These are phyloP conservation scores for Drosophila hamatofila DNA, from an alignment of 2,888 invertebrate genomes.

Conservation along the genomic window DNA sequence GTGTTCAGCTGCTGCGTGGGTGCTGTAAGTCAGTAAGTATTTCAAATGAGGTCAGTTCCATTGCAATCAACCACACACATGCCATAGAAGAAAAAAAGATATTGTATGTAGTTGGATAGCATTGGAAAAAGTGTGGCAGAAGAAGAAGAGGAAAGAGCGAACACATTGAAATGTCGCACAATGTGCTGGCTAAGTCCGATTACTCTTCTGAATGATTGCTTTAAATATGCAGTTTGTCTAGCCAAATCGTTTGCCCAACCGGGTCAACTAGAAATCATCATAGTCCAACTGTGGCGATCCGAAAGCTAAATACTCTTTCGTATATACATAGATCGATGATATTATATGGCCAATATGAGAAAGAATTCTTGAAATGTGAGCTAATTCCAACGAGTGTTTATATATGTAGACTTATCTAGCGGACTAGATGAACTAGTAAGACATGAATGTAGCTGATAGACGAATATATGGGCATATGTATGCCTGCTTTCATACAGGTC, in stretches of 20 bases:
- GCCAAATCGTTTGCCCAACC: slow-evolving; percentile 19
- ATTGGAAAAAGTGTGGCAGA: slow-evolving; percentile 6
- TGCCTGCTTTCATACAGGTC: no score
- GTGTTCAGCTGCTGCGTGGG: slow-evolving; percentile 12
- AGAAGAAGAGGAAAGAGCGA: not conserved
- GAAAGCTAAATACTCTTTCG: not conserved
- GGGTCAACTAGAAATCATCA: slow-evolving; percentile 25
- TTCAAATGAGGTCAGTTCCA: slow-evolving; percentile 66
- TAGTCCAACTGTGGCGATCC: not conserved
- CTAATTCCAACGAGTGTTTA: not conserved
- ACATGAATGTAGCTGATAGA: no score
- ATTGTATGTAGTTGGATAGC: not conserved
- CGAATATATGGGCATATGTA: no score
- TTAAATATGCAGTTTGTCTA: slow-evolving; percentile 35
- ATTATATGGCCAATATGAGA: not conserved
- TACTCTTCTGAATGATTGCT: slow-evolving; percentile 38
- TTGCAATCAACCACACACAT: slow-evolving; percentile 43
- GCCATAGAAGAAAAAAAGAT: not conserved
- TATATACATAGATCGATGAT: no score
- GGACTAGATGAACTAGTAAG: not conserved
- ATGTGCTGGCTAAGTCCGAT: slow-evolving; percentile 59
- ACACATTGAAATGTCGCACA: slow-evolving; percentile 64
- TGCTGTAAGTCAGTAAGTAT: slow-evolving; percentile 44
- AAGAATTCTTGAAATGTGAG: not conserved
- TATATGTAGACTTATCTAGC: not conserved